Evolutionary conservation across 2,888 invertebrate genomes (phyloP).

Genomic region (Icerya purchasi): DNA sequence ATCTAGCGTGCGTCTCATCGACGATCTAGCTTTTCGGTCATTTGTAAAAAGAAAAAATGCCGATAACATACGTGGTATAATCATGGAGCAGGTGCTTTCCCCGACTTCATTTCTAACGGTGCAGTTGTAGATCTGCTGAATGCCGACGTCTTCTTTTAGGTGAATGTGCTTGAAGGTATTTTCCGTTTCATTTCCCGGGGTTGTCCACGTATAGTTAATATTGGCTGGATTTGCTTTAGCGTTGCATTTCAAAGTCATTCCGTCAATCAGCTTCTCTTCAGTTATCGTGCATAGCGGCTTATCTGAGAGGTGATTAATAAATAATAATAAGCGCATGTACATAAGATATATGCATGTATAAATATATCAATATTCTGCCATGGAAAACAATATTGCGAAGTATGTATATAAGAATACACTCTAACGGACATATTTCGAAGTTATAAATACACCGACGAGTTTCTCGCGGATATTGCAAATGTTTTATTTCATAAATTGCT

Average conservation of each 20-base stretch:
- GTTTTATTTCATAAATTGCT: too few species aligned
- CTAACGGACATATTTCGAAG: too few species aligned
- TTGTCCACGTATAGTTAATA: constrained; percentile 55
- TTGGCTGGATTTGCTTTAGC: constrained; percentile 59
- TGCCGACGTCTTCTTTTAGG: constrained; percentile 22
- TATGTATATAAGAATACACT: too few species aligned
- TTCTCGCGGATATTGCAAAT: too few species aligned
- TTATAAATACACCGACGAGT: too few species aligned
- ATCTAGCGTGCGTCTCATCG: too few species aligned
- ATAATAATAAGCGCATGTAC: too few species aligned
- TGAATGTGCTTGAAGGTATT: not conserved
- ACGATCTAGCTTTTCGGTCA: too few species aligned
- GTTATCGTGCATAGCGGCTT: constrained; percentile 66
- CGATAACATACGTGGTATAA: constrained; percentile 29
- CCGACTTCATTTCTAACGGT: constrained; percentile 68
- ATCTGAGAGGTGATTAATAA: constrained; percentile 31
- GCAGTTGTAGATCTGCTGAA: constrained; percentile 61
- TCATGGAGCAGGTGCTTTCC: constrained; percentile 30
- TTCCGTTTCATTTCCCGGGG: constrained; percentile 53
- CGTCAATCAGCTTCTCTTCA: constrained; percentile 34
- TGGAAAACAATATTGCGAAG: too few species aligned
- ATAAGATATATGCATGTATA: too few species aligned
- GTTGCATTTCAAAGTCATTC: constrained; percentile 55
- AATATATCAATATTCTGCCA: too few species aligned
- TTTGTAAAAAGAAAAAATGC: constrained; percentile 6